phyloP scores from a whole-genome alignment of 2,113 vertebrate genomes.

The Perognathus longimembris region DNA sequence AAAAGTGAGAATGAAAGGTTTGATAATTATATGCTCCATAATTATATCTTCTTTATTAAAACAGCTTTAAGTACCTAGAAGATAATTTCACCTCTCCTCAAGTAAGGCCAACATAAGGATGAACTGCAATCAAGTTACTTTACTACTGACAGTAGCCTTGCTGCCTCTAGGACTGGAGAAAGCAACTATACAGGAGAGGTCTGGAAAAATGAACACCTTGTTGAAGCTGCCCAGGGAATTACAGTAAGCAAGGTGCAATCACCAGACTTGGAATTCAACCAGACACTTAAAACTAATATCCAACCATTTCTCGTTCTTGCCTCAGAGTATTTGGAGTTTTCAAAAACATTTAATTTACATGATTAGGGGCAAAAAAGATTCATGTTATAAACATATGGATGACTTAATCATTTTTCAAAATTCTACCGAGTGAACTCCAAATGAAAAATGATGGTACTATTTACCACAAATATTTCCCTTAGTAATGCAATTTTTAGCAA shows the following conservation, averaged over 20 bases:
- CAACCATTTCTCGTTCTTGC: background rate
- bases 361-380: conserved; percentile 41
- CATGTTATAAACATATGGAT: background rate
- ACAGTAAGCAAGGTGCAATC: background rate
- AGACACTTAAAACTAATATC: background rate
- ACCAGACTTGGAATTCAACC: background rate
- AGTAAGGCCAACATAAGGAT: background rate
- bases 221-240: conserved; percentile 36
- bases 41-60: background rate
- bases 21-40: background rate
- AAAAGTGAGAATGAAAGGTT: background rate
- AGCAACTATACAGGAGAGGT: background rate
- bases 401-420: conserved; percentile 47
- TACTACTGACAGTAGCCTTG: background rate
- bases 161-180: background rate
- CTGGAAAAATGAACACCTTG: conserved; percentile 49
- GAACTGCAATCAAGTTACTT: background rate
- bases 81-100: background rate
- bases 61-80: background rate
- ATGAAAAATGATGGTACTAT: conserved; percentile 18
- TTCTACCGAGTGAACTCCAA: conserved; percentile 42
- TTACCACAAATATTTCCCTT: conserved; percentile 52
- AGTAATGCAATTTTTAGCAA: background rate
- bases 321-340: conserved; percentile 13
- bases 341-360: conserved; percentile 48